Evolutionary conservation across 2,888 invertebrate species (phyloP).

Genomic region (Halocaridina rubra): DNA sequence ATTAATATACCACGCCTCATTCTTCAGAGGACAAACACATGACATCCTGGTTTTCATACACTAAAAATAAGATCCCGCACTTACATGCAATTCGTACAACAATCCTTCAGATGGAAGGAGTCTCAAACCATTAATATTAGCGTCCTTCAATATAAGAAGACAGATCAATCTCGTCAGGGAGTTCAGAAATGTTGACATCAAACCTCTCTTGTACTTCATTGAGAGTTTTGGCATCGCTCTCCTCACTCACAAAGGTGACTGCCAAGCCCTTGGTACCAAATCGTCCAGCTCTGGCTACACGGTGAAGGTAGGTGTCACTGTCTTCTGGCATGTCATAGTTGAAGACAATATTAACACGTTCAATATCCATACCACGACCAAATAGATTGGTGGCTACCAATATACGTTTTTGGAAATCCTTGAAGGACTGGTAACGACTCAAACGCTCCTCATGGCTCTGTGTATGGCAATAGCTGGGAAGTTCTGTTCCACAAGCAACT

Average conservation of each 20-base stretch:
- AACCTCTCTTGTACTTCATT: slow-evolving; percentile 99
- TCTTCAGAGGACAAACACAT: too few relatives aligned
- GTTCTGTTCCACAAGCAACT: slow-evolving; percentile 96
- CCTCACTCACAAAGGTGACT: slow-evolving; percentile 98
- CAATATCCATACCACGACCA: slow-evolving; percentile 99
- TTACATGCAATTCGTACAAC: too few relatives aligned
- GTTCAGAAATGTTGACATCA: slow-evolving; percentile 97
- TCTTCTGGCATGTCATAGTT: slow-evolving; percentile 99
- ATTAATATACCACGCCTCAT: too few relatives aligned
- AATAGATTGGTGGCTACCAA: slow-evolving; percentile 98
- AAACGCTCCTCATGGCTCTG: slow-evolving; percentile 96
- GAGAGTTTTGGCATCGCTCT: slow-evolving; percentile 95
- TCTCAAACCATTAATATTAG: slow-evolving; percentile 13
- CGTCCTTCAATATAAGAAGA: slow-evolving; percentile 88
- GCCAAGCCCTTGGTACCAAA: slow-evolving; percentile 99
- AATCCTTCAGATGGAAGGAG: too few relatives aligned
- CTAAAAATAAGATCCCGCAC: too few relatives aligned
- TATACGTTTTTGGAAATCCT: slow-evolving; percentile 99
- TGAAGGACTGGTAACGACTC: slow-evolving; percentile 97
- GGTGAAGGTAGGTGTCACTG: slow-evolving; percentile 97
- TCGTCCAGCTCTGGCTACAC: slow-evolving; percentile 97
- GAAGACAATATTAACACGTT: slow-evolving; percentile 99
- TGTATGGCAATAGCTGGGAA: slow-evolving; percentile 99
- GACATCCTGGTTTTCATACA: too few relatives aligned
- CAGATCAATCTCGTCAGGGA: slow-evolving; percentile 98